phyloP scores from a whole-genome alignment of 2,113 vertebrate genomes.

The Strix uralensis region DNA sequence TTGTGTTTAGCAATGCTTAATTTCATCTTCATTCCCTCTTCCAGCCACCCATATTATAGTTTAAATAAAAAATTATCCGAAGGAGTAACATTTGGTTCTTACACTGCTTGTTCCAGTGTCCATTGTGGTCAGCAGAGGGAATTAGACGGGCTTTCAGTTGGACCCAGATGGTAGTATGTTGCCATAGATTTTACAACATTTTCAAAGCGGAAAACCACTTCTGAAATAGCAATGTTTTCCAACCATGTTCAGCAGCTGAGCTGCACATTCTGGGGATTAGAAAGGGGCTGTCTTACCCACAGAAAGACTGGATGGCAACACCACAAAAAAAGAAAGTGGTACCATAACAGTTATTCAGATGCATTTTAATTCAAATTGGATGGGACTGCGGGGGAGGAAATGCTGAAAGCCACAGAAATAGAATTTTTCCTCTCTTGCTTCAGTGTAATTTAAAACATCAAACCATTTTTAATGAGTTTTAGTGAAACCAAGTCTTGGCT shows the following conservation, averaged over 20 bases:
- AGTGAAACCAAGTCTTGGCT: constrained; percentile 41
- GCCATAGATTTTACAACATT: neutral
- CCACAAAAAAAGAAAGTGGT: constrained; percentile 31
- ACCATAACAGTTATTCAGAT: neutral
- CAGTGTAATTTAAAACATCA: constrained; percentile 61
- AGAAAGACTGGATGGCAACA: constrained; percentile 23
- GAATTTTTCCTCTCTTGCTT: constrained; percentile 35
- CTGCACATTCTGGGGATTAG: constrained; percentile 19
- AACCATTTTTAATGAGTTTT: constrained; percentile 53
- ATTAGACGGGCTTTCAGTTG: neutral
- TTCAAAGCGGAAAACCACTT: neutral
- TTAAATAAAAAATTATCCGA: neutral
- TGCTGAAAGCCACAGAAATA: constrained; percentile 37
- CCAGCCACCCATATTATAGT: neutral
- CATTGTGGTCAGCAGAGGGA: neutral
- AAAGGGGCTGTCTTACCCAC: neutral
- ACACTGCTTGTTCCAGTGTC: neutral
- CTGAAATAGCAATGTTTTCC: neutral
- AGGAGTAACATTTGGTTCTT: neutral
- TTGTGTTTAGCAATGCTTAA: neutral
- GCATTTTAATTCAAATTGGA: constrained; percentile 54
- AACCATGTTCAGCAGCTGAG: constrained; percentile 10
- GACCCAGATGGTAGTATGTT: neutral
- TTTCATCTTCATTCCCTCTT: neutral
- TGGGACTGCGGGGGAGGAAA: neutral